Percentiles rank a stretch among this genome's conserved stretches.
phyloP scores from a whole-genome alignment of 2,888 invertebrate species.

The Bursaphelenchus okinawaensis region DNA sequence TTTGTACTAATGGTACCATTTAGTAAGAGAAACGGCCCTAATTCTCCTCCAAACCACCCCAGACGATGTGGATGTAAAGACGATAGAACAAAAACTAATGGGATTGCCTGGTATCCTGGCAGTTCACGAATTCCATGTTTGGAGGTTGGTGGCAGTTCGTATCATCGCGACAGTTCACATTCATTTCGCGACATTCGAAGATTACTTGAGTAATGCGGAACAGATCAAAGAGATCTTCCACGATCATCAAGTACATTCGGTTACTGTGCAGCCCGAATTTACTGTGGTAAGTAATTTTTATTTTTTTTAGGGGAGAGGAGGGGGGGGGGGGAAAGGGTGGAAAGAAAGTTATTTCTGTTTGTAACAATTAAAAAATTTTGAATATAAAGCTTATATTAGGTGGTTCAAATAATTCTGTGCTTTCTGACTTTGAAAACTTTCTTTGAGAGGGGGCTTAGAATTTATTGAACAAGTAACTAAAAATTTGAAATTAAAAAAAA shows the following conservation, averaged over 20 bases:
- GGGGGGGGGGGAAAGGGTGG: neutral
- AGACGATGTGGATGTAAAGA: constrained; percentile 77
- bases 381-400: no score
- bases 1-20: neutral
- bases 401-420: no score
- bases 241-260: constrained; percentile 62
- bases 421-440: no score
- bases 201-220: constrained; percentile 59
- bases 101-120: constrained; percentile 60
- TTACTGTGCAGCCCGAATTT: constrained; percentile 61
- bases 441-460: no score
- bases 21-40: constrained; percentile 81
- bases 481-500: no score
- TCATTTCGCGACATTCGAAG: constrained; percentile 58
- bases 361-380: no score
- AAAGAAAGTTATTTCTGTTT: no score
- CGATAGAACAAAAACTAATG: constrained; percentile 41
- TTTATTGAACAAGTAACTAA: no score
- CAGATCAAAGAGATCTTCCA: constrained; percentile 61
- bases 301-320: constrained; percentile 8
- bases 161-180: constrained; percentile 59
- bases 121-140: constrained; percentile 62
- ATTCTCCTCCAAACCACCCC: constrained; percentile 96
- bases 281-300: constrained; percentile 26
- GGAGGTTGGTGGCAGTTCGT: constrained; percentile 61